Evolutionary conservation across 2,888 invertebrate species (phyloP).

Genomic region (Philaethria dido): DNA sequence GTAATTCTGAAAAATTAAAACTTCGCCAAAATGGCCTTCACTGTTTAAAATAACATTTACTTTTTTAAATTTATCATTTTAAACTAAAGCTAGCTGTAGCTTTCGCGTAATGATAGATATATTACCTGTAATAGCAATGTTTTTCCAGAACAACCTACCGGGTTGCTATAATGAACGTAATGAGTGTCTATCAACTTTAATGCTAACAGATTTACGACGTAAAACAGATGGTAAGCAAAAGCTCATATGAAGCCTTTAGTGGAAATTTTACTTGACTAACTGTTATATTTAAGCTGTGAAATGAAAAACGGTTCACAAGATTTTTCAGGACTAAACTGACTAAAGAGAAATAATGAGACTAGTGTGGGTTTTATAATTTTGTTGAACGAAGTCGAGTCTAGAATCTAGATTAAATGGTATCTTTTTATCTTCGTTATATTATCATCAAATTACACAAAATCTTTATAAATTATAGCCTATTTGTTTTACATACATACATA

Average conservation of each 20-base stretch:
- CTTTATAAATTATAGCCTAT: too few relatives aligned
- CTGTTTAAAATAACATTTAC: neutral
- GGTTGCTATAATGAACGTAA: conserved; percentile 23
- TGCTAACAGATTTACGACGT: conserved; percentile 30
- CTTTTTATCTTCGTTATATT: too few relatives aligned
- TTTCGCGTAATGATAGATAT: neutral
- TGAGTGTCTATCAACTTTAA: conserved; percentile 33
- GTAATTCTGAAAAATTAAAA: neutral
- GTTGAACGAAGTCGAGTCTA: neutral
- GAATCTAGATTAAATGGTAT: neutral
- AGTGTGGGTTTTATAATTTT: conserved; percentile 6
- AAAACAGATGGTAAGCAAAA: conserved; percentile 22
- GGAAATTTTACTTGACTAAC: neutral
- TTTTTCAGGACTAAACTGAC: neutral
- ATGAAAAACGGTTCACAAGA: neutral
- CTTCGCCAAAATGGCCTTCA: too few relatives aligned
- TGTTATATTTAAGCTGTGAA: conserved; percentile 10
- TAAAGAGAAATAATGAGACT: conserved; percentile 4
- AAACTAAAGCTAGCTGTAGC: neutral
- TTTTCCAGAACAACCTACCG: conserved; percentile 16
- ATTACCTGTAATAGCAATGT: conserved; percentile 24
- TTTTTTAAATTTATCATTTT: neutral
- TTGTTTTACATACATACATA: too few relatives aligned
- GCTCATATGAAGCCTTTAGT: conserved; percentile 16
- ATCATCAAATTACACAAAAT: too few relatives aligned